These are phyloP conservation scores for Chymomyza caudatula DNA, from an alignment of 2,888 invertebrate genomes.

Conservation along the genomic window DNA sequence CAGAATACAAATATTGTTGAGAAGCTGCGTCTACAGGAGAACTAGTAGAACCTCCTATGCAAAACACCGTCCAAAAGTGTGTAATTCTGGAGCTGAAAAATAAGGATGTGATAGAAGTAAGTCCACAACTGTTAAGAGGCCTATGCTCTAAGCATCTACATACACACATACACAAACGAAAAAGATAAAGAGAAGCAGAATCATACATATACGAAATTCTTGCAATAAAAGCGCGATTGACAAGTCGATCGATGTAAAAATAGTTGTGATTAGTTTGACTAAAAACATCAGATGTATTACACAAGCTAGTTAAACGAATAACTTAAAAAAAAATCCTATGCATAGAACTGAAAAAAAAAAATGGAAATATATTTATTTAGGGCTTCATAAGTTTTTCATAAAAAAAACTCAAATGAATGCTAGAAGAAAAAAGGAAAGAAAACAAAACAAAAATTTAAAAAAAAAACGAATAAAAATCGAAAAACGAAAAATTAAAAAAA, in stretches of 20 bases:
- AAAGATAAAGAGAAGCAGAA: not conserved
- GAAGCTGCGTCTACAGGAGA: conserved; percentile 57
- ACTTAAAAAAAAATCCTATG: conserved; percentile 33
- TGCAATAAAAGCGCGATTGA: no score
- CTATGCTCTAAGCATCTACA: not conserved
- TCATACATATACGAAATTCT: not conserved
- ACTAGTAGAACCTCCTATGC: not conserved
- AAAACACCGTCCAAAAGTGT: conserved; percentile 31
- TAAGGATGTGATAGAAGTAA: not conserved
- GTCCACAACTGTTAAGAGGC: not conserved
- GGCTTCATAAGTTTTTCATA: conserved; percentile 67
- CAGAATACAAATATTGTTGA: conserved; percentile 73
- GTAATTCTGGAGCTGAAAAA: not conserved
- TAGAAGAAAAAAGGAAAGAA: conserved; percentile 29
- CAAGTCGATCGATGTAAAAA: conserved; percentile 39
- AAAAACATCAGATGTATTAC: conserved; percentile 54
- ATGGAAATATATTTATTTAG: conserved; percentile 44
- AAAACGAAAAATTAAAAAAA: conserved; percentile 39
- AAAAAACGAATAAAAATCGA: conserved; percentile 25
- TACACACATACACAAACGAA: conserved; percentile 25
- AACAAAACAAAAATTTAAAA: conserved; percentile 21
- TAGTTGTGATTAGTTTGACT: conserved; percentile 61
- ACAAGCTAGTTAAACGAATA: conserved; percentile 55
- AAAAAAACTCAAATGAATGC: conserved; percentile 61
- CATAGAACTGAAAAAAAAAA: not conserved